Conservation (phyloP, 2,888 invertebrate genomes). For the Troglohyphantes excavatus region DNA sequence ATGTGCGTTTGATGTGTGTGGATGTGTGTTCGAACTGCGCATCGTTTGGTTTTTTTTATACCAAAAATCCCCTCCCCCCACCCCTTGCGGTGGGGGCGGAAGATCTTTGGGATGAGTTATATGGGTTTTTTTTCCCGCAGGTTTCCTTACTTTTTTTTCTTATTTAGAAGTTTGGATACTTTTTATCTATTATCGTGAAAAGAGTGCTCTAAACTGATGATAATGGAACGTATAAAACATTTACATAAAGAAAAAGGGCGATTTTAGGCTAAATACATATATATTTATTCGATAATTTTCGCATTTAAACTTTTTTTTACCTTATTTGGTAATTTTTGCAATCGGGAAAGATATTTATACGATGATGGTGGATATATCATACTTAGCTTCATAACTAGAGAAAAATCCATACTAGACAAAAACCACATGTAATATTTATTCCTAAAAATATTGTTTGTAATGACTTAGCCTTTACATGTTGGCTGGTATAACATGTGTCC, state of each 20-base stretch:
- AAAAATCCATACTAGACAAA: too few species aligned
- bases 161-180: conserved; percentile 19
- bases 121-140: conserved; percentile 30
- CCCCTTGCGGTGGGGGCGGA: conserved; percentile 36
- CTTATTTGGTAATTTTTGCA: too few species aligned
- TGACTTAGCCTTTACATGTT: too few species aligned
- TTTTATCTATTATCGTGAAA: conserved; percentile 35
- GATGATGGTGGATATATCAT: too few species aligned
- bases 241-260: background rate
- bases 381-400: too few species aligned
- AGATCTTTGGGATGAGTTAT: conserved; percentile 54
- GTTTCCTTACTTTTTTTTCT: conserved; percentile 28
- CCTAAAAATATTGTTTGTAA: too few species aligned
- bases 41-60: conserved; percentile 70
- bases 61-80: conserved; percentile 56
- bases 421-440: too few species aligned
- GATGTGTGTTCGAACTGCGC: conserved; percentile 69
- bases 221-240: background rate
- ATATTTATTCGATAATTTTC: conserved; percentile 1
- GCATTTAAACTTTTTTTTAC: background rate
- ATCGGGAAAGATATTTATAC: too few species aligned
- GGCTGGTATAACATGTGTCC: too few species aligned
- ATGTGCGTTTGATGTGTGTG: conserved; percentile 76
- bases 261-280: background rate
- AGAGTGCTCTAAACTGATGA: conserved; percentile 26